phyloP scores from a whole-genome alignment of 2,113 vertebrate species.

The Ramphastos sulfuratus region DNA sequence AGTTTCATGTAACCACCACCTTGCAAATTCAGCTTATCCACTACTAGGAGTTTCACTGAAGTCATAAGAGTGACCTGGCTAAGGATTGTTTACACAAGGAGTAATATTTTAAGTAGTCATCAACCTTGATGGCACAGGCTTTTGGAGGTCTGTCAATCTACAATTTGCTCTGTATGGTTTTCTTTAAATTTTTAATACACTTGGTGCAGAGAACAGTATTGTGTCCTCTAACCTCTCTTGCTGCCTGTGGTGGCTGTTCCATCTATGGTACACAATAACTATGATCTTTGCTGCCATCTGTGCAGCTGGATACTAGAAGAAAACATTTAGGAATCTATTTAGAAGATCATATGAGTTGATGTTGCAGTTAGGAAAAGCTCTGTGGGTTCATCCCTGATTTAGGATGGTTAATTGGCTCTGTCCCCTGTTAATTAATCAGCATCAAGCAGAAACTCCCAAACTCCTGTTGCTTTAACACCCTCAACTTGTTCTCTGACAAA shows the following conservation, averaged over 20 bases:
- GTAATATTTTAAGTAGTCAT: background rate
- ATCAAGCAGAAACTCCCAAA: background rate
- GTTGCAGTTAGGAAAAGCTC: constrained; percentile 10
- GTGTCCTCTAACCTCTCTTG: background rate
- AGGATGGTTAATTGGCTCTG: background rate
- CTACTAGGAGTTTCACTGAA: background rate
- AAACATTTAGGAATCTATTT: background rate
- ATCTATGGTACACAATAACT: background rate
- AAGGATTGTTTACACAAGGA: background rate
- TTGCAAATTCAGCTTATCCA: background rate
- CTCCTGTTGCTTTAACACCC: background rate
- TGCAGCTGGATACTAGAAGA: background rate
- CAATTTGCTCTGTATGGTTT: background rate
- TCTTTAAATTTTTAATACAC: background rate
- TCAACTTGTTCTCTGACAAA: background rate
- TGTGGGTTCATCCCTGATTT: background rate
- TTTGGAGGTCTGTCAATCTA: background rate
- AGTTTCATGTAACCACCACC: background rate
- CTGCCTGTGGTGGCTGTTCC: background rate
- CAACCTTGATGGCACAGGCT: background rate
- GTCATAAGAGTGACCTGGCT: too few species aligned
- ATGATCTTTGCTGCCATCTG: background rate
- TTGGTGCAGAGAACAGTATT: fast-evolving
- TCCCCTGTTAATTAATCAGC: background rate
- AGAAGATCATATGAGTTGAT: background rate